Evolutionary conservation across 2,113 vertebrate species (phyloP), one percentile per base, ranked within the genome.

Genomic region (Chrysemys picta): DNA sequence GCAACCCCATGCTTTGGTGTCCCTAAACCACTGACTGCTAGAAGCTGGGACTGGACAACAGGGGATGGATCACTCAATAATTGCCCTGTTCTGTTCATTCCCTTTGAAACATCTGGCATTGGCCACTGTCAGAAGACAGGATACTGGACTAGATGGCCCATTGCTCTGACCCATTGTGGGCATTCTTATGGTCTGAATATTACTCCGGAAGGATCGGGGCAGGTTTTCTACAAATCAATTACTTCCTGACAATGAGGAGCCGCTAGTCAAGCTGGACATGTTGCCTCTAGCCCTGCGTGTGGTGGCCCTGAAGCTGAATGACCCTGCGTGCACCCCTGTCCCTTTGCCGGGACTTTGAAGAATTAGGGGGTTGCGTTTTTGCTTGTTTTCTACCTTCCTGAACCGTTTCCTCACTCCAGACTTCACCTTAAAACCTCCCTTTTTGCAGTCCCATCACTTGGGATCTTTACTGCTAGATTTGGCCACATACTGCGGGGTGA

Each of bases 191-290:
- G 22, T n/a, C 80, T n/a, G 31, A 17, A 0, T n/a, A 54, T 50
- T 84, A 21, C 0, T 0, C 21, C 53, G 78, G 86, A 17, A 88
- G 80, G 25, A 2, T 0, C 38, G 65, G 14, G 3, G 49, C 31
- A 82, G 56, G 1, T 49, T 35, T 92, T 24, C 85, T 88, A 49
- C 49, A 10, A 12, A 1, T 13, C 13, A 1, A 0, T 5, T 56
- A 49, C 45, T 54, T 94, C 56, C 56, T 54, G 75, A 0, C 17
- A 2, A 11, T 35, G 42, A 56, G 80, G 65, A 42, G 1, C 8
- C 35, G 2, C 49, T 56, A 75, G 69, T 52, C 12, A 29, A 5
- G 56, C n/a, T 47, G 84, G 17, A 14, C 25, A 4, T 21, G 50
- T 75, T 50, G 9, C 35, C 50, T 47, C 27, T 49, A 12, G 29